Conservation (phyloP, 2,797 vertebrate genomes). For the Hemitrygon akajei region DNA sequence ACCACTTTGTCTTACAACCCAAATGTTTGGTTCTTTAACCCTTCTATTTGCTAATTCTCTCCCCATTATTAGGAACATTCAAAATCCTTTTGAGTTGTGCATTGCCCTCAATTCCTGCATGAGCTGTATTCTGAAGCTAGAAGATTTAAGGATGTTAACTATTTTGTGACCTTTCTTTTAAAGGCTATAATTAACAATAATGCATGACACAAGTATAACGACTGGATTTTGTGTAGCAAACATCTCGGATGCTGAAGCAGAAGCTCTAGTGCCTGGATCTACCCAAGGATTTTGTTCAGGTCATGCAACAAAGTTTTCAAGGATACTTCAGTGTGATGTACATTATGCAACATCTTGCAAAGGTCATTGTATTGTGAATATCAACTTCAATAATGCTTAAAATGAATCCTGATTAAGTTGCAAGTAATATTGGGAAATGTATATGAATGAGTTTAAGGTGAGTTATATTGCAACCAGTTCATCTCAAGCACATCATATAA, state of each 20-base stretch:
- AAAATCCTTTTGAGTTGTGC: not conserved
- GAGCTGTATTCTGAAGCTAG: not conserved
- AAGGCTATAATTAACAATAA: not conserved
- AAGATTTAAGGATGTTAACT: not conserved
- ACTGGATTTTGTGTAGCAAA: not conserved
- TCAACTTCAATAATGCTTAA: not conserved
- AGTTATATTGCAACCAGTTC: not conserved
- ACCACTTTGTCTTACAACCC: not conserved
- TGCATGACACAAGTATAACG: not conserved
- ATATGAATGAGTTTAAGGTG: not conserved
- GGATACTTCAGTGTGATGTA: not conserved
- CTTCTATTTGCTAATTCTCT: not conserved
- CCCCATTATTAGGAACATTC: not conserved
- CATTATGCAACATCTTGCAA: not conserved
- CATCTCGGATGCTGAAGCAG: not conserved
- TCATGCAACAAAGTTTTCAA: not conserved
- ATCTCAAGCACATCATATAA: no score
- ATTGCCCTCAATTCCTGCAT: not conserved
- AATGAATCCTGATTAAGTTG: not conserved
- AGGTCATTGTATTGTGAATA: not conserved
- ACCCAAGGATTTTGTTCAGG: not conserved
- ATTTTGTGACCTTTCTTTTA: no score
- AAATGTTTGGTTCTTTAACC: not conserved
- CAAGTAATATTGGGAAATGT: not conserved
- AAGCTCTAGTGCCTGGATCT: not conserved